Base-by-base conservation (phyloP, 2,888 invertebrate species). In the Plebejus argus region DNA sequence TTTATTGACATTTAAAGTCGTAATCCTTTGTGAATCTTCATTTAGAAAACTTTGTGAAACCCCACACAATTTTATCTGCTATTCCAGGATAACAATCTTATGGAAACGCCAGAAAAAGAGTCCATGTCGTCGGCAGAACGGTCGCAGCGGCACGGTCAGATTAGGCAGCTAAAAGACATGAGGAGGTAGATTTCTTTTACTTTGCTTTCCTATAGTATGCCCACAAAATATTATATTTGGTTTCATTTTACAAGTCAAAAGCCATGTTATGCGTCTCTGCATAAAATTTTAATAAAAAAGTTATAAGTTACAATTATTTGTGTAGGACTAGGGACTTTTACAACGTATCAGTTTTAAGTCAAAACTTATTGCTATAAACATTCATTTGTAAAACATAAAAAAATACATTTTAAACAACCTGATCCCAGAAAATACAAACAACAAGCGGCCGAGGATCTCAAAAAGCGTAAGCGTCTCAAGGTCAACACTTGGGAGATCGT, bases 131-230 rank as follows among this genome's bases (percentile, higher is more conserved):
- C 97, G 79, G 91, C 96, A 0, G 98, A 99, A 85, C 94, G 99
- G 79, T 94, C 97, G 0, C 95, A 97, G 80, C 95, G 98, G 70
- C 96, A 98, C 85, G 99, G 99, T 0, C 99, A 99, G 88, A 90
- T 98, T 82, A 97, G 97, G 84, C 96, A 98, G 81, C 91, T 99
- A 39, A 96, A 97, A 83, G 96, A 97, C 76, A 94, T 99, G 88
- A 97, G 97, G 89, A 95, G 96, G 94, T 94, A 79, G 7, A 61
- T 23, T 20, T 56, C 2, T 56, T 56, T 56, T 10, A 39, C 39
- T 39, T 10, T 39, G 39, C 39, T 45, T 45, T 45, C 45, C 6
- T 35, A 35, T 7, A 35, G 35, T 35, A 35, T 7, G 33, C 33
- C 33, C 33, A 45, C 0, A 12, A 45, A 45, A 45, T 45, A 10